phyloP scores from a whole-genome alignment of 2,888 invertebrate genomes.

The Xiphydria camelus region DNA sequence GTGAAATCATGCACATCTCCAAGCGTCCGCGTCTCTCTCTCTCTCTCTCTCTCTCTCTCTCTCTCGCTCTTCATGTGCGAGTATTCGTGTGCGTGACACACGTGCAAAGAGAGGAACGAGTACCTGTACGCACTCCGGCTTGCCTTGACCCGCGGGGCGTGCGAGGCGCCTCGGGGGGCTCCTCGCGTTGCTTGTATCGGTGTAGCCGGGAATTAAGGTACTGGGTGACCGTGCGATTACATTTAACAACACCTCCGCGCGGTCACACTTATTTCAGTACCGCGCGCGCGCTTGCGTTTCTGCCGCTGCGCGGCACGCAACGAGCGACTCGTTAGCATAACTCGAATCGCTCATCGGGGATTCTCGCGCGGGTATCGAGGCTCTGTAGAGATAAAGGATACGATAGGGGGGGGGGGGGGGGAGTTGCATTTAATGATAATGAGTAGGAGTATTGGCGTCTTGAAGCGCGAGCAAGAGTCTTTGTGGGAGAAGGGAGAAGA shows the following conservation, averaged over 20 bases:
- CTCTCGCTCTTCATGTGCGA: constrained; percentile 4
- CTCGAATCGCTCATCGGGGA: too few species aligned
- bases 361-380: too few species aligned
- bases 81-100: constrained; percentile 6
- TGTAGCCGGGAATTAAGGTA: constrained; percentile 35
- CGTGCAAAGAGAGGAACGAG: background rate
- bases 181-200: constrained; percentile 24
- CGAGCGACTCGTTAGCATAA: constrained; percentile 20
- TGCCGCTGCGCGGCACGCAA: constrained; percentile 8
- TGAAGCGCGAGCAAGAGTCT: too few species aligned
- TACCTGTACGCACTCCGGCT: constrained; percentile 26
- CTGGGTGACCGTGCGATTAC: constrained; percentile 35
- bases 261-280: constrained; percentile 36
- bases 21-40: constrained; percentile 11
- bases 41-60: background rate
- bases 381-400: too few species aligned
- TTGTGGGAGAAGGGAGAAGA: too few species aligned
- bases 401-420: too few species aligned
- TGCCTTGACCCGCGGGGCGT: constrained; percentile 47
- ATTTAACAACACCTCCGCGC: constrained; percentile 26
- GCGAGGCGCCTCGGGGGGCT: constrained; percentile 27
- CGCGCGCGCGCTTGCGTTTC: too few species aligned
- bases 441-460: too few species aligned
- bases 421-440: too few species aligned
- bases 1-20: constrained; percentile 16